Evolutionary conservation across 2,797 vertebrate genomes (phyloP), one percentile per base, ranked within the genome.

Genomic region (Rousettus madagascariensis): DNA sequence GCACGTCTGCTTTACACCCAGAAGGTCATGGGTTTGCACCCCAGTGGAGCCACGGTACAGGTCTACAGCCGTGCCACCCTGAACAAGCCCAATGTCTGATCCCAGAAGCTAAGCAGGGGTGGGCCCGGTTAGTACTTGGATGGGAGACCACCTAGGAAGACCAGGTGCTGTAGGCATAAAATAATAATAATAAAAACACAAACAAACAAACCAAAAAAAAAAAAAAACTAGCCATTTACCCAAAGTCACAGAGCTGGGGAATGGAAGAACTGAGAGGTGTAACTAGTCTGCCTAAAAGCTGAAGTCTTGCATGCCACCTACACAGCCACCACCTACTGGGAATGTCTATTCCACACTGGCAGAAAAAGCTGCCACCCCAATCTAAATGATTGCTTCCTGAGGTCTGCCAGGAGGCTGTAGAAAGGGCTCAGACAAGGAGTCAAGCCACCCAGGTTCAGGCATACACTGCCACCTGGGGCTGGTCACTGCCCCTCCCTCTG

Each of bases 331-430:
- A 36, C 53, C 19, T 28, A 28, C 20, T 6, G 69, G 63, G 26
- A 68, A 22, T 2, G 6, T 43, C 49, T 49, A 49, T 16, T 49
- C 82, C 49, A 84, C 66, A 30, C 3, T 3, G 8, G 6, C 46
- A 61, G n/a, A 12, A 24, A n/a, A 53, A 38, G 9, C 46, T n/a
- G 38, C 57, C 63, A 33, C 17, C 33, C 24, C 33, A 19, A 20
- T 19, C 38, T 10, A 13, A 46, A 4, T 5, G 12, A 1, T 0
- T 3, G 3, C 41, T 46, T 57, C 43, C 10, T 0, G 0, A 4
- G 49, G 22, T 36, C 11, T 33, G 13, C 38, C 5, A 6, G 0
- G 28, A 55, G 38, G 15, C 63, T 61, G 33, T 20, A 30, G 46
- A 51, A 85, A 91, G 55, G 66, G 3, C 17, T 11, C 8, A 51